Evolutionary conservation across 2,113 vertebrate species (phyloP).

Genomic region (Cricetomys ansorgei): DNA sequence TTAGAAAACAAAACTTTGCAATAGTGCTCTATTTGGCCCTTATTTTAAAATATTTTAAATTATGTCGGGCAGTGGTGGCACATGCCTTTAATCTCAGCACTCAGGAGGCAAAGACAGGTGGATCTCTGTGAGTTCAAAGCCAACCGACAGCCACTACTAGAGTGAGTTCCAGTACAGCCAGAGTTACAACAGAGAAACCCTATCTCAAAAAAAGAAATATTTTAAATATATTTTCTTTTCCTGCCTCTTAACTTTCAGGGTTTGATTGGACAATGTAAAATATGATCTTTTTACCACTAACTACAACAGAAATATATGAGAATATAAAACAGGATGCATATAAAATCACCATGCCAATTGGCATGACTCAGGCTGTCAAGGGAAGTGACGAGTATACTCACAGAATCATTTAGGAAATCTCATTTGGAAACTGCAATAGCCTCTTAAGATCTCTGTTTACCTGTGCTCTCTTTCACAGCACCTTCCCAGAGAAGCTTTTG

Average conservation of each 20-base stretch:
- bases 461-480: neutral
- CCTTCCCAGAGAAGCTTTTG: neutral
- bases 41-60: neutral
- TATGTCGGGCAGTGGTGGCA: too few species aligned
- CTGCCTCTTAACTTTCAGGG: conserved; percentile 32
- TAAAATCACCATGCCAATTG: neutral
- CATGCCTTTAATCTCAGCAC: too few species aligned
- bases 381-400: neutral
- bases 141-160: too few species aligned
- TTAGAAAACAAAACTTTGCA: conserved; percentile 5
- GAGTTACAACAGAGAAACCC: too few species aligned
- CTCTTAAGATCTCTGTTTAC: neutral
- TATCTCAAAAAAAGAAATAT: too few species aligned
- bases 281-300: conserved; percentile 11
- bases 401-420: neutral
- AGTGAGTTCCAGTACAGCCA: too few species aligned
- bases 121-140: too few species aligned
- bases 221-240: neutral
- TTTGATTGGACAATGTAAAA: conserved; percentile 42
- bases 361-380: neutral
- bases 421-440: neutral
- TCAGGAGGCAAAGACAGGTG: too few species aligned
- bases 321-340: neutral
- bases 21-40: neutral
- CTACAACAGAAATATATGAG: conserved; percentile 34